Evolutionary conservation across 2,888 invertebrate species (phyloP), one percentile per base, ranked within the genome.

Genomic region (Entomobrya proxima): DNA sequence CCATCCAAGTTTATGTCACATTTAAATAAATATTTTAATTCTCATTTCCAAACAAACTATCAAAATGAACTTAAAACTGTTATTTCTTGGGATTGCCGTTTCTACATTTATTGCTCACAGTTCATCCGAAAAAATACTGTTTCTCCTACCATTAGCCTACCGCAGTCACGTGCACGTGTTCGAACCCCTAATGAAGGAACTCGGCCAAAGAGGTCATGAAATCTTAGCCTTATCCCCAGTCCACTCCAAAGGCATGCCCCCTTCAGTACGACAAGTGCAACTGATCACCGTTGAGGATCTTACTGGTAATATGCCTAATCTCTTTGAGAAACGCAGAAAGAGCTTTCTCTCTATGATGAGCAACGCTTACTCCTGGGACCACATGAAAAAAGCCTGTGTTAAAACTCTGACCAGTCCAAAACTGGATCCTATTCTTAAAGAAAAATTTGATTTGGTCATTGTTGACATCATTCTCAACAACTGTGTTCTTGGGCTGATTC

Each of bases 91-190:
- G n/a, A n/a, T n/a, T n/a, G n/a, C n/a, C n/a, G n/a, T n/a, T n/a
- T n/a, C n/a, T n/a, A n/a, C n/a, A n/a, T n/a, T n/a, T n/a, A n/a
- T n/a, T n/a, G n/a, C n/a, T n/a, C n/a, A n/a, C n/a, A n/a, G n/a
- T n/a, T n/a, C n/a, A n/a, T n/a, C n/a, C 6, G 67, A 3, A 37
- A 87, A 87, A 52, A 88, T 89, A 21, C 75, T 89, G 32, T 85
- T 89, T 77, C 67, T 89, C 0, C 75, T 89, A 0, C 89, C 89
- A n/a, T 30, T 89, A 0, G 88, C 88, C 9, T 76, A 84, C 11
- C 88, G 86, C 77, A 87, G 87, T 67, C 89, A 90, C 37, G 92
- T 93, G 88, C 93, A 93, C 81, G 93, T 93, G 92, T 93, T 91
- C 69, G 88, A 90, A 52, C 87, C 90, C 2, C 84, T 91, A 2